phyloP scores from a whole-genome alignment of 1,140 invertebrate genomes.

The Atta texana region DNA sequence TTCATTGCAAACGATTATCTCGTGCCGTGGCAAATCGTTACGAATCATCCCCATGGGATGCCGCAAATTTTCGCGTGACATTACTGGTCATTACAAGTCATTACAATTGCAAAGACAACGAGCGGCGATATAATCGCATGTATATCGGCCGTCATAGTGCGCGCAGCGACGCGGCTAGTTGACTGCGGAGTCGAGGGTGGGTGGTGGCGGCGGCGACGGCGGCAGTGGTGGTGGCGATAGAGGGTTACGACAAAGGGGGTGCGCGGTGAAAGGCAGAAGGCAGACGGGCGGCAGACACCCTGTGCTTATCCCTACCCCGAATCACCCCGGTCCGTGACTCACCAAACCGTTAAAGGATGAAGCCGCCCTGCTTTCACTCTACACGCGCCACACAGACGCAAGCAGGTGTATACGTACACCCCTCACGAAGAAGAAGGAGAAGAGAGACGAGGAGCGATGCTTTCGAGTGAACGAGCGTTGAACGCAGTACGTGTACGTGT shows the following conservation, averaged over 20 bases:
- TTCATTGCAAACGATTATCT: background rate
- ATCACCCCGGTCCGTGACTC: constrained; percentile 82
- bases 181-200: constrained; percentile 73
- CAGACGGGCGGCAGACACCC: constrained; percentile 85
- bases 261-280: constrained; percentile 77
- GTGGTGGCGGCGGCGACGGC: constrained; percentile 11
- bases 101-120: constrained; percentile 34
- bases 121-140: constrained; percentile 32
- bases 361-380: constrained; percentile 81
- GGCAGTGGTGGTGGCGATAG: constrained; percentile 32
- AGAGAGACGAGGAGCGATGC: constrained; percentile 4
- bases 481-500: constrained; percentile 27
- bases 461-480: constrained; percentile 56
- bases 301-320: constrained; percentile 81
- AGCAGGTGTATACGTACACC: constrained; percentile 45
- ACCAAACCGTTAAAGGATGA: constrained; percentile 85
- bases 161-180: constrained; percentile 68
- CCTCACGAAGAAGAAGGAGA: background rate
- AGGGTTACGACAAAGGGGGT: constrained; percentile 57
- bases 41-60: background rate
- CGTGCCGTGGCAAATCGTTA: background rate
- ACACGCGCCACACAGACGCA: constrained; percentile 68
- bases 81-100: background rate
- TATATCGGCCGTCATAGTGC: constrained; percentile 44
- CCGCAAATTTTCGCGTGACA: background rate